phyloP scores from a whole-genome alignment of 2,113 vertebrate species.

The Microtus richardsoni region DNA sequence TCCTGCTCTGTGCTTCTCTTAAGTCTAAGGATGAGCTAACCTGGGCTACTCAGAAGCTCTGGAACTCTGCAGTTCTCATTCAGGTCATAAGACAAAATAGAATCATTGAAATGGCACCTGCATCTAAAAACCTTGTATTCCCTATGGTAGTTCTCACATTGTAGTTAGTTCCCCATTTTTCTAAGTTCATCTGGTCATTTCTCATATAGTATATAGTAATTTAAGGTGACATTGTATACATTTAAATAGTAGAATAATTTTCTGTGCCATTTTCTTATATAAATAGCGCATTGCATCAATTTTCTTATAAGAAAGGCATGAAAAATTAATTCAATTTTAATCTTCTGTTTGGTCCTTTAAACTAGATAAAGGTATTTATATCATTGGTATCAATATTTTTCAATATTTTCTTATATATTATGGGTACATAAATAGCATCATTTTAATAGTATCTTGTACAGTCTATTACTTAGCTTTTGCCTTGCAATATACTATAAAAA shows the following conservation, averaged over 20 bases:
- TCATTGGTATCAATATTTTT: background rate
- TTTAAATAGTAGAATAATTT: conserved; percentile 5
- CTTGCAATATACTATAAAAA: background rate
- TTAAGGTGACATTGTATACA: background rate
- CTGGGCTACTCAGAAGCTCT: no score
- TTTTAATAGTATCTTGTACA: background rate
- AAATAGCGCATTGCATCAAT: background rate
- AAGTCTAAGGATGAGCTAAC: background rate
- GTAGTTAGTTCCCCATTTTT: background rate
- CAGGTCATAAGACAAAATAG: background rate
- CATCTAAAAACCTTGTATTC: background rate
- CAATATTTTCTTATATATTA: background rate
- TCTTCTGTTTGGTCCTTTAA: background rate
- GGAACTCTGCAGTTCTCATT: background rate
- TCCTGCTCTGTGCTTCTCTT: background rate
- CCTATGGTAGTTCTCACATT: background rate
- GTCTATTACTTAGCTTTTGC: background rate
- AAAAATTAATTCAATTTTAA: background rate
- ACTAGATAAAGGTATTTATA: background rate
- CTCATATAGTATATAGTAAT: background rate
- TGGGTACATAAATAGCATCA: background rate
- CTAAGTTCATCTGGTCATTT: background rate
- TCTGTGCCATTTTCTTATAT: background rate
- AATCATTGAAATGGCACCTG: fast-evolving
- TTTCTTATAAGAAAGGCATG: background rate